These are phyloP conservation scores for Agapostemon virescens DNA, from an alignment of 2,888 invertebrate species.

Conservation along the genomic window DNA sequence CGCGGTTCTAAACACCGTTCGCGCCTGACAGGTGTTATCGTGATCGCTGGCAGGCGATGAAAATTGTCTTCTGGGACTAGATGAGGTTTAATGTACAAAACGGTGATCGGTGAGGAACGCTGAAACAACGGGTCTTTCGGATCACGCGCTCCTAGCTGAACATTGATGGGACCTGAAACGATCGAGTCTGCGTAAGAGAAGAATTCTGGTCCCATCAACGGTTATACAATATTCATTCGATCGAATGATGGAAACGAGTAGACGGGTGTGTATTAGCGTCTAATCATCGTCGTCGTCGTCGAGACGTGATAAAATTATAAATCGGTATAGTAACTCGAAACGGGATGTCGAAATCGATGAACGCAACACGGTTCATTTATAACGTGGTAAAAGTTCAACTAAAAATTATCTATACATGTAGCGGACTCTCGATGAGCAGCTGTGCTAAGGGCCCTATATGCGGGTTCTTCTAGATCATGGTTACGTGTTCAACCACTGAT, in stretches of 20 bases:
- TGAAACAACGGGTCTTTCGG: slow-evolving; percentile 16
- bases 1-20: not conserved
- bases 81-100: slow-evolving; percentile 30
- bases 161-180: not conserved
- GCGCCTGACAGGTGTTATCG: slow-evolving; percentile 8
- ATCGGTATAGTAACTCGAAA: not conserved
- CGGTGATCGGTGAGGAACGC: not conserved
- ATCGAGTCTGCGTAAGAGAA: not conserved
- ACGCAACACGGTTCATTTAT: slow-evolving; percentile 12
- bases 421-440: not conserved
- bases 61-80: slow-evolving; percentile 51
- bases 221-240: not conserved
- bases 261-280: not conserved
- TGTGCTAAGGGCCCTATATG: not conserved
- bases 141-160: slow-evolving; percentile 5
- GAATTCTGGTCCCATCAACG: slow-evolving; percentile 9
- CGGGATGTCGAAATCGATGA: not conserved
- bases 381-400: slow-evolving; percentile 19
- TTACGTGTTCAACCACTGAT: not conserved
- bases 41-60: slow-evolving; percentile 9
- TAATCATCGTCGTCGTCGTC: not conserved
- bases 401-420: slow-evolving; percentile 20
- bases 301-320: slow-evolving; percentile 10
- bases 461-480: not conserved
- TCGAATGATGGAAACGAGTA: slow-evolving; percentile 2